These are phyloP conservation scores for Chymomyza costata DNA, from an alignment of 1,140 invertebrate genomes.

Conservation along the genomic window DNA sequence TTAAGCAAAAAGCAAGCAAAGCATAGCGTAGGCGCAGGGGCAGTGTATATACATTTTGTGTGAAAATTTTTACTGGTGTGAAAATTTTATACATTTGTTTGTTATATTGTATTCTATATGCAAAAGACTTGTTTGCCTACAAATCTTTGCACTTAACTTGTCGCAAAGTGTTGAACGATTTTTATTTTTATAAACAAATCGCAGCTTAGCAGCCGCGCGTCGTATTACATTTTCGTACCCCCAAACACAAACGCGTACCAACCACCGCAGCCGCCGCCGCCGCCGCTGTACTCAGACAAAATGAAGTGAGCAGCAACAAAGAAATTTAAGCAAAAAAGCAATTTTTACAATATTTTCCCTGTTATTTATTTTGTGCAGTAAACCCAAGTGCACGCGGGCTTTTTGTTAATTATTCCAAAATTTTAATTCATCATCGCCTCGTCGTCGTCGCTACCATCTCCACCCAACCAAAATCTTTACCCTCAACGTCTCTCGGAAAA, in stretches of 20 bases:
- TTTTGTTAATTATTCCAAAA: conserved; percentile 57
- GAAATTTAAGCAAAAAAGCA: conserved; percentile 5
- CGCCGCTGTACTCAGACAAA: conserved; percentile 48
- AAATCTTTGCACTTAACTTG: conserved; percentile 1
- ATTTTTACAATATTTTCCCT: conserved; percentile 3
- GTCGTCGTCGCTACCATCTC: conserved; percentile 28
- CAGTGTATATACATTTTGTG: conserved; percentile 51
- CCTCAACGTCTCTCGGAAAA: conserved; percentile 11
- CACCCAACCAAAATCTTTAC: conserved; percentile 12
- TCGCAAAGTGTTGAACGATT: conserved; percentile 3
- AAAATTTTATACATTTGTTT: conserved; percentile 37
- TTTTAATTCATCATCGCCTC: conserved; percentile 40
- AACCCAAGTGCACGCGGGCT: conserved; percentile 44
- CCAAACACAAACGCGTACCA: conserved; percentile 9
- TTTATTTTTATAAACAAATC: conserved; percentile 19
- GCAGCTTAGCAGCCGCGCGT: conserved; percentile 45
- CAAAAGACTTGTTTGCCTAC: background rate
- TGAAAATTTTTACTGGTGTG: conserved; percentile 50
- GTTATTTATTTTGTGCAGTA: conserved; percentile 21
- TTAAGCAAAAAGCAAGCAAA: too few species aligned
- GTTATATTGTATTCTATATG: conserved; percentile 5
- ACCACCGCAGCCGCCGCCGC: conserved; percentile 13
- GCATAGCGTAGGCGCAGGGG: too few species aligned
- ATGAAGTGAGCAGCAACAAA: conserved; percentile 48
- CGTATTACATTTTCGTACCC: conserved; percentile 44